phyloP scores from a whole-genome alignment of 2,113 vertebrate species.

The Callorhinus ursinus region DNA sequence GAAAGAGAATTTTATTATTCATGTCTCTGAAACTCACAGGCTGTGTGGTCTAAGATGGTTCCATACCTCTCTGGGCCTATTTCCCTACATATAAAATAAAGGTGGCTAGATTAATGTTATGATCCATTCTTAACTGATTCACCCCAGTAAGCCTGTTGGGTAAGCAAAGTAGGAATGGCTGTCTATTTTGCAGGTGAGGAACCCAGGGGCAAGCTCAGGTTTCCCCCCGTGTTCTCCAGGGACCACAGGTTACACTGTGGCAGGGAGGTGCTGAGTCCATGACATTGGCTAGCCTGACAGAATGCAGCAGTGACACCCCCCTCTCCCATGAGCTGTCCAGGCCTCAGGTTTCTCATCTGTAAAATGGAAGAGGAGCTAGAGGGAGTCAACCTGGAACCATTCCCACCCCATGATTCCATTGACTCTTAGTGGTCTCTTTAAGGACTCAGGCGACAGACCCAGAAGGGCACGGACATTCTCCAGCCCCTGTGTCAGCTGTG shows the following conservation, averaged over 20 bases:
- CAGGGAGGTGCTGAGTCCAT: not conserved
- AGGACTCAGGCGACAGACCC: not conserved
- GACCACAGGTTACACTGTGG: not conserved
- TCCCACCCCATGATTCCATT: not conserved
- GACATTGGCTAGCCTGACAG: no score
- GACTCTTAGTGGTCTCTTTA: not conserved
- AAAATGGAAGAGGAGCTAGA: not conserved
- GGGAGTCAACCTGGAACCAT: not conserved
- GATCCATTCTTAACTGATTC: not conserved
- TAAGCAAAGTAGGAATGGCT: not conserved
- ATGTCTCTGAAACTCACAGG: not conserved
- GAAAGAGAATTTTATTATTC: not conserved
- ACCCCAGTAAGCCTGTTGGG: not conserved
- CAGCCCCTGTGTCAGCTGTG: fast-evolving
- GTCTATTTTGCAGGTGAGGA: not conserved
- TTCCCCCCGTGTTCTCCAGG: not conserved
- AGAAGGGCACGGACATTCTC: not conserved
- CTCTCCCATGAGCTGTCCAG: not conserved
- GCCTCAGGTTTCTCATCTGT: slow-evolving; percentile 21
- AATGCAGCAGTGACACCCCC: not conserved
- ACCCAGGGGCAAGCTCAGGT: not conserved
- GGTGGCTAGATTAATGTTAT: not conserved
- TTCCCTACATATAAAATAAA: not conserved
- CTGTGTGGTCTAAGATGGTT: not conserved
- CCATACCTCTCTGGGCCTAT: not conserved